Evolutionary conservation across 2,888 invertebrate genomes (phyloP), one percentile per base, ranked within the genome.

Genomic region (Cosmorhoe ocellata): DNA sequence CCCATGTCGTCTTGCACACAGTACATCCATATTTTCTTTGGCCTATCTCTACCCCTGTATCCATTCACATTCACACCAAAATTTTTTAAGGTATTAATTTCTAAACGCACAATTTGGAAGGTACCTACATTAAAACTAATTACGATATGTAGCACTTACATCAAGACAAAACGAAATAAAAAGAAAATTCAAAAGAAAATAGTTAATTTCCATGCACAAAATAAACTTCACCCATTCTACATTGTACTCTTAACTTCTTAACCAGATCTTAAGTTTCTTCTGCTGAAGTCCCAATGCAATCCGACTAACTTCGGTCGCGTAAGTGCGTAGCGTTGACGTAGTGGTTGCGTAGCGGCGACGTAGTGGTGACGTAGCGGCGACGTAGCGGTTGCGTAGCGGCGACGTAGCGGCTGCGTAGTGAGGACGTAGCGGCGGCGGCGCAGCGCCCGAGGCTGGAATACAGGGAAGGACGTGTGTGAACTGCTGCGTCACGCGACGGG

Each of bases 391-490:
- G 7, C 42, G 31, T 33, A 30, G 43, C 41, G 9, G 7, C 3
- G 0, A 7, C 42, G 49, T 28, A 33, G 42, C 42, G 6, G 5
- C 1, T 5, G 12, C 33, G 45, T 30, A 33, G 51, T 40, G 18
- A 5, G 0, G 1, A 4, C 26, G 51, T 28, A 30, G 28, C 38
- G 28, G 28, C 24, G 18, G 1, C 3, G 1, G 36, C 41, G 41
- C 10, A 14, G 13, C 8, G 13, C 1, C n/a, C 13, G 33, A 32
- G 51, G 31, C 52, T 52, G 52, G 28, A 52, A 52, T 14, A 42
- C 39, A 31, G 52, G 39, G 34, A 38, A 46, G 41, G 33, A 24
- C 31, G 56, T 70, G 76, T 78, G 81, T 66, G 80, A 81, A 78
- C 45, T 67, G 83, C 79, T 57, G 64, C 61, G 79, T 82, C 71